Base-by-base conservation (phyloP, 2,113 vertebrate species). In the Tyto alba region DNA sequence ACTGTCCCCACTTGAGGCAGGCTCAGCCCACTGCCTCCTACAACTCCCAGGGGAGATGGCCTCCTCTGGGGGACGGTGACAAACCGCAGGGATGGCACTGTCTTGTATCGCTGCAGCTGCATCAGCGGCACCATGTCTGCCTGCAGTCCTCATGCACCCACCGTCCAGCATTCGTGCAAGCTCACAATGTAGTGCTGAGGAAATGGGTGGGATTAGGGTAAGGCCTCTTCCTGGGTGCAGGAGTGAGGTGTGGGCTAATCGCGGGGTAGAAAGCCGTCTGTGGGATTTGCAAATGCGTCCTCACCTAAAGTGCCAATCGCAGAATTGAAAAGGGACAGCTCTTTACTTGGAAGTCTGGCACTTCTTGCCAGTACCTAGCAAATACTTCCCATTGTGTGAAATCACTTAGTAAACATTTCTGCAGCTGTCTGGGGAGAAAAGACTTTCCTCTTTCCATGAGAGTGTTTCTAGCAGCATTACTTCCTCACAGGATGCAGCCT, bases 291-390 rank as follows among this genome's bases (percentile, higher is more conserved):
- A 88, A 57, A 60, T 0, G 0, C 1, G 0, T 91, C 41, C 64
- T 83, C 66, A 43, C 50, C 38, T 74, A 29, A 34, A 92, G 85
- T 0, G 5, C 59, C 83, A 77, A 34, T 85, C 55, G 21, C 3
- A 0, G 84, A 92, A 55, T 67, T 64, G 34, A 69, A 86, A 84
- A 81, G 72, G 77, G 56, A 50, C 92, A 41, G 25, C 48, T 90
- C 72, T 87, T 93, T 59, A 4, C 91, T 93, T 96, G 76, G 93
- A 88, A 95, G 89, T 95, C 94, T 97, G 92, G 57, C 92, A 66
- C 96, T 89, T 96, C 92, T 95, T 66, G 66, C 62, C 17, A 38
- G 87, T 74, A 78, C 67, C 78, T 95, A 73, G 77, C 91, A 95
- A 86, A 67, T 93, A 91, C 68, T 91, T 90, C 80, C 72, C 83